Evolutionary conservation across 2,797 vertebrate genomes (phyloP).

Genomic region (Rhincodon typus): DNA sequence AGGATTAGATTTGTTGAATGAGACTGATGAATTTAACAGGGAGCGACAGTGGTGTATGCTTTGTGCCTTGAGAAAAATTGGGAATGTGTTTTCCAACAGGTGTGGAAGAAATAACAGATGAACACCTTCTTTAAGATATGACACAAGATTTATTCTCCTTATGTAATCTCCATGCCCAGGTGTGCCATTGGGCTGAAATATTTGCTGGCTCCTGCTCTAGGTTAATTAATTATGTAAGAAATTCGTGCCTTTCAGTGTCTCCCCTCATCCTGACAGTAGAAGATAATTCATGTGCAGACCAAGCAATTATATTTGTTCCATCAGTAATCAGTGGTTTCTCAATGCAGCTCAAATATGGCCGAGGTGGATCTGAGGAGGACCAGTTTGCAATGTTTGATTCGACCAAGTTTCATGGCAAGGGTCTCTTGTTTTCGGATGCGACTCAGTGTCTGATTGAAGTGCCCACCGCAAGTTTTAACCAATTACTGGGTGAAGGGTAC

Average conservation of each 20-base stretch:
- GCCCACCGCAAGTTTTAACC: background rate
- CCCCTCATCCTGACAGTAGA: background rate
- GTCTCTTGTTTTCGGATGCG: background rate
- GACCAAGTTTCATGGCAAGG: background rate
- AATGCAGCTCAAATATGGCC: slow-evolving; percentile 35
- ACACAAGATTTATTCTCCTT: no score
- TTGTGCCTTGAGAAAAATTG: no score
- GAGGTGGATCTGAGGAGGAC: background rate
- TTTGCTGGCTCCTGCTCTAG: background rate
- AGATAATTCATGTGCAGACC: background rate
- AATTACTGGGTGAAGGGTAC: background rate
- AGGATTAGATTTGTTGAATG: no score
- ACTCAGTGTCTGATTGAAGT: slow-evolving; percentile 27
- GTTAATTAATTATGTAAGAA: background rate
- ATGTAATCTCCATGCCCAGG: no score
- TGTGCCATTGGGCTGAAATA: no score
- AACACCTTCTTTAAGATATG: no score
- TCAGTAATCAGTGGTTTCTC: background rate
- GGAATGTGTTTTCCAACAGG: no score
- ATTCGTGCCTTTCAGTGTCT: background rate
- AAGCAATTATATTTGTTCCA: background rate
- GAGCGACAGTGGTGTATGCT: no score
- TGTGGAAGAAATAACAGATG: no score
- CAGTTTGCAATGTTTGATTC: slow-evolving; percentile 31
- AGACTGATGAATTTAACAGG: no score